Conservation (phyloP, 2,888 invertebrate genomes). For the Onchidella celtica region DNA sequence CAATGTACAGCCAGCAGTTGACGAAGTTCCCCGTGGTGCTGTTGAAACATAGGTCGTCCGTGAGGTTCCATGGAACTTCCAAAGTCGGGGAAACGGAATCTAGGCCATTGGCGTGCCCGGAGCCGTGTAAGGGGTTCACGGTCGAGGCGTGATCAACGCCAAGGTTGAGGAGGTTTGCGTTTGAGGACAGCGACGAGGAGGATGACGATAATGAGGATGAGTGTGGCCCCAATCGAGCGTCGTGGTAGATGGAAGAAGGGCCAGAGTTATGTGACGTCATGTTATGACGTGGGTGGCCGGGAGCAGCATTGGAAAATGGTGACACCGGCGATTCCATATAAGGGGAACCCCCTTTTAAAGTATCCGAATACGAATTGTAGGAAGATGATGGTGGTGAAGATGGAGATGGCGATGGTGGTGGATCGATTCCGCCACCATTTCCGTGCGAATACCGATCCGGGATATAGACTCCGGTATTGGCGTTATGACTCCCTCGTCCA, state of each 20-base stretch:
- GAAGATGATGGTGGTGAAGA: neutral
- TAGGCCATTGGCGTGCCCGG: neutral
- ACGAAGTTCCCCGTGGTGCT: constrained; percentile 14
- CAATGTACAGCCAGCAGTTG: constrained; percentile 22
- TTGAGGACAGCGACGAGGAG: neutral
- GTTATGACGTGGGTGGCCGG: constrained; percentile 25
- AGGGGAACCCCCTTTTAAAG: neutral
- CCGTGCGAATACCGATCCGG: neutral
- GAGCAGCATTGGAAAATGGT: neutral
- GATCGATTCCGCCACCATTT: neutral
- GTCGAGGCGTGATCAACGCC: neutral
- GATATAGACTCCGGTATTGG: neutral
- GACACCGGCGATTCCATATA: neutral
- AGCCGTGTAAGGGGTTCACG: neutral
- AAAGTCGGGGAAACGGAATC: constrained; percentile 1
- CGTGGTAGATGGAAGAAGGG: constrained; percentile 12
- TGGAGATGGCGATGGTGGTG: neutral
- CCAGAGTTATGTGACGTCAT: constrained; percentile 32
- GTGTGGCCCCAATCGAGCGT: neutral
- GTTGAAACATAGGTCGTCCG: constrained; percentile 29
- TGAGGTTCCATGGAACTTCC: constrained; percentile 30
- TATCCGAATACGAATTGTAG: neutral
- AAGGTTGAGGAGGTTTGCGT: neutral
- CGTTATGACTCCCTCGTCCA: neutral
- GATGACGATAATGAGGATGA: constrained; percentile 1